Conservation (phyloP, 2,113 vertebrate genomes). For the Anser cygnoides region DNA sequence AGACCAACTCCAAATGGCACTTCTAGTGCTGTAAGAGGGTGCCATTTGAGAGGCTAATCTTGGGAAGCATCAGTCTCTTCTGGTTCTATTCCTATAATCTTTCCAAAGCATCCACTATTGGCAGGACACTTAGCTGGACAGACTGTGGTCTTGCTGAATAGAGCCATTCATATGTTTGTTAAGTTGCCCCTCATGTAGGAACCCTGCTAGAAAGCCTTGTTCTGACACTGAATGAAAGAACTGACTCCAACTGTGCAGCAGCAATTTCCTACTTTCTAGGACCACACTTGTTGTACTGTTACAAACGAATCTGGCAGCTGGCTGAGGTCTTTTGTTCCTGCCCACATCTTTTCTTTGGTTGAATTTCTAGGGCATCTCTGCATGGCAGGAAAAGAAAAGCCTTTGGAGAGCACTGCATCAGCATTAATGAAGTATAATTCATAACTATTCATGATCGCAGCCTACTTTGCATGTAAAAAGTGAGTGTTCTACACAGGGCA, state of each 20-base stretch:
- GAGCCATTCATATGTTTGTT: background rate
- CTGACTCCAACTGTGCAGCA: background rate
- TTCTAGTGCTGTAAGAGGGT: background rate
- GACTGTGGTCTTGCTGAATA: background rate
- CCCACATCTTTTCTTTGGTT: background rate
- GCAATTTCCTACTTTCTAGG: conserved; percentile 24
- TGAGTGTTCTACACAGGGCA: background rate
- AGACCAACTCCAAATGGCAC: background rate
- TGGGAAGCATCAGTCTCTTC: background rate
- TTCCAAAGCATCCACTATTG: background rate
- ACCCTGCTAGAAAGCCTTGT: background rate
- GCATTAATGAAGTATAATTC: background rate
- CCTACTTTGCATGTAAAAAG: conserved; percentile 16
- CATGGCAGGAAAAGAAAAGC: conserved; percentile 8
- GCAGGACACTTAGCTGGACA: background rate
- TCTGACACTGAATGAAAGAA: conserved; percentile 1
- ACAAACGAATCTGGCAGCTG: background rate
- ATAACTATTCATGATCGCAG: background rate
- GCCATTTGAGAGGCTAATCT: background rate
- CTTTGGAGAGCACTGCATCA: background rate
- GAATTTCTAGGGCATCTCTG: background rate
- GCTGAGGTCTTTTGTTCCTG: conserved; percentile 2
- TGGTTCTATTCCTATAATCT: background rate
- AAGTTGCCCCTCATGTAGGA: background rate
- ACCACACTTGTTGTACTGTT: background rate